Percentiles rank a stretch among this genome's conserved stretches.
Conservation (phyloP, 2,888 invertebrate species). For the Disparrhopalites patrizii region DNA sequence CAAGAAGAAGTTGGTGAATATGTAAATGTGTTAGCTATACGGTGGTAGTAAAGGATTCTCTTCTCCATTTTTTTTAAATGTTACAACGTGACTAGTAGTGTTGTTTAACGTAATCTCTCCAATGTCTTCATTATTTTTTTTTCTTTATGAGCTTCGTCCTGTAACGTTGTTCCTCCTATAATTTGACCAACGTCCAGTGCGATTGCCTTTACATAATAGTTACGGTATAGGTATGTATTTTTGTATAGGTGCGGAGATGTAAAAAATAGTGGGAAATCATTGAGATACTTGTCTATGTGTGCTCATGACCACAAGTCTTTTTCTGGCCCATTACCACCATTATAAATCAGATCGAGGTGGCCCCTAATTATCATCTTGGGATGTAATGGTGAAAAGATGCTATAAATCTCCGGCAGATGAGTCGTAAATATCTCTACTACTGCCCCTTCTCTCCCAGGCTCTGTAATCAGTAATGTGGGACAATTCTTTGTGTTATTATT, state of each 20-base stretch:
- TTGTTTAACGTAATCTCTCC: constrained; percentile 15
- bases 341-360: constrained; percentile 48
- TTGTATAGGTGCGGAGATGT: no score
- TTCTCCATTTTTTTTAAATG: constrained; percentile 1
- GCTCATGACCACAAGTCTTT: constrained; percentile 15
- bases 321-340: constrained; percentile 24
- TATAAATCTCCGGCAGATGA: constrained; percentile 22
- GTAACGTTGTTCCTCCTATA: no score
- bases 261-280: no score
- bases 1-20: constrained; percentile 4
- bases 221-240: no score
- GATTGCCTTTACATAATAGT: no score
- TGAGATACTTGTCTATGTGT: neutral
- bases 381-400: constrained; percentile 26
- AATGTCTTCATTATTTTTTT: constrained; percentile 24
- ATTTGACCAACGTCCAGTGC: no score
- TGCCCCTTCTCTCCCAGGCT: no score
- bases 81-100: no score
- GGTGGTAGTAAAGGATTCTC: neutral
- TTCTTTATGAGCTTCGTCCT: no score
- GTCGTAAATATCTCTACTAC: constrained; percentile 26
- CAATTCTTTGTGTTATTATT: neutral
- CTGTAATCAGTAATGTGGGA: neutral
- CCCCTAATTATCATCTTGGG: constrained; percentile 31
- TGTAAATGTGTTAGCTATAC: no score